Percentiles rank a stretch among this genome's conserved stretches.
Conservation (phyloP, 1,140 invertebrate species). For the Lepidurus packardi region DNA sequence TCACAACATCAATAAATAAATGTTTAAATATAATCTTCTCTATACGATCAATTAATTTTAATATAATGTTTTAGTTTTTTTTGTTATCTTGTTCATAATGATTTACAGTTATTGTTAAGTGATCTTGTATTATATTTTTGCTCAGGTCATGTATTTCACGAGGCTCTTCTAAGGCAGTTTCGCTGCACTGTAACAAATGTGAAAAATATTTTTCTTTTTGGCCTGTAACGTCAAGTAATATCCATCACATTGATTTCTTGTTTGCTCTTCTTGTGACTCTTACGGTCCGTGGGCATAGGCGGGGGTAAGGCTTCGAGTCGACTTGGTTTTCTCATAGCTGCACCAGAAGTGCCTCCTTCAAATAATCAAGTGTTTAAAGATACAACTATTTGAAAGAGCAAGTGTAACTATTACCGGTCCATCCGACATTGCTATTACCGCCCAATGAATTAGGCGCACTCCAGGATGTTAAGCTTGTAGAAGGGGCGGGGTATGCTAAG, state of each 20-base stretch:
- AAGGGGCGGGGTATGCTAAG: background rate
- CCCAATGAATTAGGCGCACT: slow-evolving; percentile 27
- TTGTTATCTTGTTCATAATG: too few relatives aligned
- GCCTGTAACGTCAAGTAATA: slow-evolving; percentile 23
- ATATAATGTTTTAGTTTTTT: too few relatives aligned
- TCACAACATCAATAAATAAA: too few relatives aligned
- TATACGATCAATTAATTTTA: too few relatives aligned
- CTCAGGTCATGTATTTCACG: background rate
- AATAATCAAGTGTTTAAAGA: background rate
- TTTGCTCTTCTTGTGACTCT: slow-evolving; percentile 38
- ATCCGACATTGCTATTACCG: slow-evolving; percentile 26
- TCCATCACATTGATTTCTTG: slow-evolving; percentile 39
- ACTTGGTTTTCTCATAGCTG: slow-evolving; percentile 32
- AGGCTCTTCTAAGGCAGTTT: slow-evolving; percentile 7
- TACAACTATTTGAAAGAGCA: background rate
- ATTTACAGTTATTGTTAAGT: too few relatives aligned
- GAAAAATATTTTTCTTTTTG: too few relatives aligned
- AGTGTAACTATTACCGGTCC: slow-evolving; percentile 35
- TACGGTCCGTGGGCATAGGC: slow-evolving; percentile 38
- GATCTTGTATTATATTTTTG: too few relatives aligned
- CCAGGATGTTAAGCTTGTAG: slow-evolving; percentile 23
- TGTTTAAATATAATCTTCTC: too few relatives aligned
- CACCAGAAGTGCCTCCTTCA: background rate
- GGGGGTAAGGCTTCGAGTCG: slow-evolving; percentile 39
- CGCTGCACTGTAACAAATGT: background rate